Evolutionary conservation across 2,888 invertebrate species (phyloP), one percentile per base, ranked within the genome.

Genomic region (Nephrotoma guestfalica): DNA sequence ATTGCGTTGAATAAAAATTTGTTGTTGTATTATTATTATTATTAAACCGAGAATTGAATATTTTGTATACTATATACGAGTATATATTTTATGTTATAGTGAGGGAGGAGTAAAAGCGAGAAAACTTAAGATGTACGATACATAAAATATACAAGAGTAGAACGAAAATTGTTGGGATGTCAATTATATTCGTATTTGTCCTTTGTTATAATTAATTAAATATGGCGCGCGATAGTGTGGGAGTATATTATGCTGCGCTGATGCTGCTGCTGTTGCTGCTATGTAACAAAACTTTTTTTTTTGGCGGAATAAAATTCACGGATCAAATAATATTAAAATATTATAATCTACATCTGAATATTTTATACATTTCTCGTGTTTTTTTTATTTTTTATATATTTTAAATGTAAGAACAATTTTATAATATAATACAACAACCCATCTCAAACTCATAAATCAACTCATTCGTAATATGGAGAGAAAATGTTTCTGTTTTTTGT

Each of bases 1-100:
- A 89, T 89, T 89, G 89, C 86, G 51, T 86, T 86, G 51, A 51
- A 51, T 84, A 83, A 41, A 83, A 40, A 41, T 83, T 11, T 83
- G n/a, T 40, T 83, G 51, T 71, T 18, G 18, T 51, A 15, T n/a
- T 30, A 30, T 7, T 71, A 30, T 71, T 71, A 71, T 71, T 71
- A 71, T 71, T 30, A 71, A 71, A 71, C 71, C 71, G 71, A 71
- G 71, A 71, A 71, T 71, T 71, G 71, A 71, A 71, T 71, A 71
- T 30, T 51, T 9, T 30, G 30, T 30, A 30, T 30, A n/a, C 18
- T 18, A 3, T 30, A 71, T 71, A 71, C n/a, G n/a, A n/a, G n/a
- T 3, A 51, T 51, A 51, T 51, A n/a, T 15, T 30, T 30, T 30
- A 30, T 30, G 3, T 30, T 30, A 30, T 30, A 30, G 83, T 6